Conservation (phyloP, 1,140 invertebrate genomes). For the Ceratosolen fusciceps region DNA sequence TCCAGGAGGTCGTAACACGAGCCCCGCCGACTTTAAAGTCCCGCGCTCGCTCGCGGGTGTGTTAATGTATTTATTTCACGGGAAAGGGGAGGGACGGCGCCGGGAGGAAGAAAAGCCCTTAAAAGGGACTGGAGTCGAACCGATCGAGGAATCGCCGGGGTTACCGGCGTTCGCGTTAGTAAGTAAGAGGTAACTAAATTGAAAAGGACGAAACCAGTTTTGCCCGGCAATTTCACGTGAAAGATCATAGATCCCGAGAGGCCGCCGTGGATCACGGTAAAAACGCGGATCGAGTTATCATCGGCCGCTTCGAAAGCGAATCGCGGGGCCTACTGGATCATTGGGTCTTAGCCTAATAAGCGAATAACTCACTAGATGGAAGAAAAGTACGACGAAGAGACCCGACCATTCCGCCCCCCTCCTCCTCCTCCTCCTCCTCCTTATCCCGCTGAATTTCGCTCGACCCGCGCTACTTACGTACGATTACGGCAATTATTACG, state of each 20-base stretch:
- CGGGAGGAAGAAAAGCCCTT: not conserved
- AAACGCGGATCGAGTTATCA: not conserved
- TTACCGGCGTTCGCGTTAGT: not conserved
- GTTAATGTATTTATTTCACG: no score
- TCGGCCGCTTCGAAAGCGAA: no score
- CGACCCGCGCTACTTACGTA: no score
- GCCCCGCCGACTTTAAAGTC: no score
- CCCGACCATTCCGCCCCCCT: not conserved
- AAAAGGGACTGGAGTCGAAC: not conserved
- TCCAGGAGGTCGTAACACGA: no score
- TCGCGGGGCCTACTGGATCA: not conserved
- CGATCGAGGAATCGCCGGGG: not conserved
- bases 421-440: not conserved
- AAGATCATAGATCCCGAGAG: not conserved
- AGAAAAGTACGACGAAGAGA: not conserved
- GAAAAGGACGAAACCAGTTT: not conserved
- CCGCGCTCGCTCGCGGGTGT: no score
- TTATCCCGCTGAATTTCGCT: no score
- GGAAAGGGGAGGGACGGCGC: no score
- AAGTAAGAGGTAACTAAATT: conserved; percentile 13
- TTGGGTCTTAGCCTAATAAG: not conserved
- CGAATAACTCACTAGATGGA: not conserved
- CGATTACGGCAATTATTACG: no score
- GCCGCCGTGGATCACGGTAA: not conserved
- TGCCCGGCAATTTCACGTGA: not conserved